Conservation (phyloP, 2,888 invertebrate species). For the Drosophila rellima region DNA sequence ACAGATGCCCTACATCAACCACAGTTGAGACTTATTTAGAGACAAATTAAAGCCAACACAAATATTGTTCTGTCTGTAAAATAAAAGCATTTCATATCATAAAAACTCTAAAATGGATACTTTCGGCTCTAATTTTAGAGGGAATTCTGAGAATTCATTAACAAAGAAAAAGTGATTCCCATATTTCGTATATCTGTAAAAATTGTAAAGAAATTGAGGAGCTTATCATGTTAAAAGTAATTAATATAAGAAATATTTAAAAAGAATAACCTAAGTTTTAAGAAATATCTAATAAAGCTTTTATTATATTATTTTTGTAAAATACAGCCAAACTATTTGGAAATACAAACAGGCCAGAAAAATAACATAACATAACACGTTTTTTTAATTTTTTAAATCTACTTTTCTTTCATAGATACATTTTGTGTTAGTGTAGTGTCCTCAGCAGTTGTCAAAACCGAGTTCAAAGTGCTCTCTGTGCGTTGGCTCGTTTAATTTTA, state of each 20-base stretch:
- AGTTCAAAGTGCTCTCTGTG: conserved; percentile 48
- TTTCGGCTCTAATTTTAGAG: too few species aligned
- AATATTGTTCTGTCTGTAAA: background rate
- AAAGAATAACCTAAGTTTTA: too few species aligned
- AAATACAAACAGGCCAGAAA: background rate
- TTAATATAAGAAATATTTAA: too few species aligned
- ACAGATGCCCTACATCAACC: conserved; percentile 18
- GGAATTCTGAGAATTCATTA: too few species aligned
- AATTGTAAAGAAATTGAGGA: too few species aligned
- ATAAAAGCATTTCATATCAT: too few species aligned
- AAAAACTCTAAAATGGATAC: too few species aligned
- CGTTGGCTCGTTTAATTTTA: conserved; percentile 82
- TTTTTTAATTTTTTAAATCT: background rate
- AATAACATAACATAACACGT: background rate
- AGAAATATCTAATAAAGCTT: too few species aligned
- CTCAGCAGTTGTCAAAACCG: conserved; percentile 8
- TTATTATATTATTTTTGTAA: background rate
- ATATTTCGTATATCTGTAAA: too few species aligned
- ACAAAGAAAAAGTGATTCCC: too few species aligned
- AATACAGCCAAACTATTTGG: background rate
- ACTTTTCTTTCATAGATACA: background rate
- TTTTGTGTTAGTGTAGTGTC: conserved; percentile 12
- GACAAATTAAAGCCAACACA: background rate
- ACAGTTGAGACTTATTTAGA: background rate
- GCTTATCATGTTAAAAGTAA: too few species aligned